Evolutionary conservation across 2,113 vertebrate species (phyloP).

Genomic region (Myrmecophaga tridactyla): DNA sequence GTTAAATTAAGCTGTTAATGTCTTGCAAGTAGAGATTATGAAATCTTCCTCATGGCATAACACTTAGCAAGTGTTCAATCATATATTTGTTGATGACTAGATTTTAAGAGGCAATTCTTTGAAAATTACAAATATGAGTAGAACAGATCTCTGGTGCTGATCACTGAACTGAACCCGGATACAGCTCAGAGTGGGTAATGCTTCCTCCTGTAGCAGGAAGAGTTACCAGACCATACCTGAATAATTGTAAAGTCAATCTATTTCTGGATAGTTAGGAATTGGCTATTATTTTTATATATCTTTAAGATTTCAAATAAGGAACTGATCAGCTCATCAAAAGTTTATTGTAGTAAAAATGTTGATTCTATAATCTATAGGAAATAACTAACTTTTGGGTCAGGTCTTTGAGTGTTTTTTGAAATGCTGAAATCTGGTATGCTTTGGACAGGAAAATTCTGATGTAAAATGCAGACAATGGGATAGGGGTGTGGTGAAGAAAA

Average conservation of each 20-base stretch:
- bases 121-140: not conserved
- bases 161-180: not conserved
- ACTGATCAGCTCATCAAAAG: not conserved
- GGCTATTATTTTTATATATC: not conserved
- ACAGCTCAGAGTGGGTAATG: not conserved
- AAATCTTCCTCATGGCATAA: not conserved
- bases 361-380: not conserved
- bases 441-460: not conserved
- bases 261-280: not conserved
- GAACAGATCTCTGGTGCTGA: not conserved
- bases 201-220: not conserved
- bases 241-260: not conserved
- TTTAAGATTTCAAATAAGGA: not conserved
- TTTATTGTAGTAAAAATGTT: not conserved
- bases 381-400: not conserved
- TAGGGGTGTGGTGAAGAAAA: not conserved
- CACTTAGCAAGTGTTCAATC: not conserved
- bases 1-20: not conserved
- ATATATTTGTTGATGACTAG: not conserved
- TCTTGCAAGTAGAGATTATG: not conserved
- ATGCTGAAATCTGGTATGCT: not conserved
- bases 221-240: not conserved
- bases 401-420: constrained; percentile 2
- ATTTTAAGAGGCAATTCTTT: not conserved
- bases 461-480: not conserved